Base-by-base conservation (phyloP, 2,797 vertebrate genomes). In the Acrocephalus scirpaceus region DNA sequence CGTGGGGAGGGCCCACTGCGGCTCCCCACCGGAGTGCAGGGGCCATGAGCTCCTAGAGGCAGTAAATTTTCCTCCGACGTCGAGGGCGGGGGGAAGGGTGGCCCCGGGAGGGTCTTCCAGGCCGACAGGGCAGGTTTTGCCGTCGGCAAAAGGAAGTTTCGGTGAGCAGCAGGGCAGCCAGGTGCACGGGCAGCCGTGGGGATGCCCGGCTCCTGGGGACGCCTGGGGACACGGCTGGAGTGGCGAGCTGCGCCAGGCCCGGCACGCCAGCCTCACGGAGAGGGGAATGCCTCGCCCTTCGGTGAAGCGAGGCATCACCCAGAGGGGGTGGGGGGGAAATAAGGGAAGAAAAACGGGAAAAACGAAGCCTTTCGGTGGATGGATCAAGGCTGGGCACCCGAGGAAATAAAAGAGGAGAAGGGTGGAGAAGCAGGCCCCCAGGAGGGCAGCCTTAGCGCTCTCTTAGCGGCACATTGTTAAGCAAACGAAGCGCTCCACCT, bases 391-490 rank as follows among this genome's bases (percentile, higher is more conserved):
- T 65, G 67, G 30, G 40, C 65, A 60, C 44, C 11, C 16, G 18
- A 45, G 30, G 51, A 70, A 92, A 47, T 66, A 48, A 64, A 87
- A 40, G 40, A 69, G 32, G 34, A 62, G 65, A 70, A 71, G 38
- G 73, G 64, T 86, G 67, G 56, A 64, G 78, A 54, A 70, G 56
- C 27, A 81, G 2, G 19, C 81, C 71, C 42, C 78, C 5, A 2
- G 40, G 54, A 61, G 66, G 42, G 66, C 42, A 14, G 44, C 18
- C 84, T 64, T 75, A 84, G 67, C 7, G 17, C 74, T 85, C 75
- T 67, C 76, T 97, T 94, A 93, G 96, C 87, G 73, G 88, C 93
- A 71, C 64, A 69, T 88, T 87, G 86, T 86, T 78, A 93, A 71
- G 81, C 93, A 90, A 90, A 85, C 22, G 89, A 92, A 88, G 86